These are phyloP conservation scores for Sebastes taczanowskii DNA, from an alignment of 2,797 vertebrate genomes.

Conservation along the genomic window DNA sequence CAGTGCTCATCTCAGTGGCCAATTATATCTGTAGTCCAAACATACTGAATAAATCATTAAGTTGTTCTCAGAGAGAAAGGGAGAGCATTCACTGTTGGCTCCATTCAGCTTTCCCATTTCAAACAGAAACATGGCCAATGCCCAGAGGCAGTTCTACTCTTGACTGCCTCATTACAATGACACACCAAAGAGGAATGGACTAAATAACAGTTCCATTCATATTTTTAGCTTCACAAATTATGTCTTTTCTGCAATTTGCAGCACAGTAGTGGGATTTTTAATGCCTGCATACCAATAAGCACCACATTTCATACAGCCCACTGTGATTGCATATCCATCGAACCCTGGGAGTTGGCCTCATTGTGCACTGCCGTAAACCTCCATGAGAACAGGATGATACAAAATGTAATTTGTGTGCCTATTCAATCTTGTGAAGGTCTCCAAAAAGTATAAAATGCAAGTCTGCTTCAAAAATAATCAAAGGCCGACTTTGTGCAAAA, in stretches of 20 bases:
- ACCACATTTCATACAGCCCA: slow-evolving; percentile 8
- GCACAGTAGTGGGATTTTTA: not conserved
- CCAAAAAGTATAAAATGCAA: too few species aligned
- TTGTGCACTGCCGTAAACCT: not conserved
- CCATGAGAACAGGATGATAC: not conserved
- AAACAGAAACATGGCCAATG: slow-evolving; percentile 2
- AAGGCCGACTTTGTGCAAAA: not conserved
- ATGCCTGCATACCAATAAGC: not conserved
- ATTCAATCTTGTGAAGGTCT: too few species aligned
- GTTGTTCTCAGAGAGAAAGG: not conserved
- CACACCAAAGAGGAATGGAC: slow-evolving; percentile 2
- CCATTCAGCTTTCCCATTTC: slow-evolving; percentile 29
- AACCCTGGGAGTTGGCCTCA: not conserved
- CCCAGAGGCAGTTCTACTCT: not conserved
- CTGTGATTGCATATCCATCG: slow-evolving; percentile 11
- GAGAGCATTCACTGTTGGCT: not conserved
- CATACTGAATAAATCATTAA: slow-evolving; percentile 18
- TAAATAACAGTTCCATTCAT: slow-evolving; percentile 1
- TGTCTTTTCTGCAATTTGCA: not conserved
- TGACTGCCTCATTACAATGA: slow-evolving; percentile 12
- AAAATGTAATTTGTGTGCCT: not conserved
- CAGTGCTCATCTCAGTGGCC: not conserved
- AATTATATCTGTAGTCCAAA: slow-evolving; percentile 17
- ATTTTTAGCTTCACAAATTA: slow-evolving; percentile 15
- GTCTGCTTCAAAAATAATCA: not conserved